These are phyloP conservation scores for Cairina moschata DNA, from an alignment of 2,113 vertebrate genomes.

Conservation along the genomic window DNA sequence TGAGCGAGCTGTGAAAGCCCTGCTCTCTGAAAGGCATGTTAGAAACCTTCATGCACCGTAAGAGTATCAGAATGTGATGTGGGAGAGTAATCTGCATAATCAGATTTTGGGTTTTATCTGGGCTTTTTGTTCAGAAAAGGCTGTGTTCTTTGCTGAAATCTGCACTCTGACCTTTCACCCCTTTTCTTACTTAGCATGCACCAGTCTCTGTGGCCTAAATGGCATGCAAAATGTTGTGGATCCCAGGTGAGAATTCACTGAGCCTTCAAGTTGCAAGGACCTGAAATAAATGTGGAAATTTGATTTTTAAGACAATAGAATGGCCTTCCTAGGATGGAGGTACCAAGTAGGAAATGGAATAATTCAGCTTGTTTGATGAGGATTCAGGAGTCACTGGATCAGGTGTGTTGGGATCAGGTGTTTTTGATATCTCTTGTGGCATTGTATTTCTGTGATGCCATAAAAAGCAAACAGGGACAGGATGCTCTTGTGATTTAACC, in stretches of 20 bases:
- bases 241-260: background rate
- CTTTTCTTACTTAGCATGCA: background rate
- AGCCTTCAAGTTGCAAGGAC: background rate
- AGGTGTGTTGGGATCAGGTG: background rate
- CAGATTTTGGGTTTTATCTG: constrained; percentile 22
- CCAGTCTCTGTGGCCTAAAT: background rate
- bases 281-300: background rate
- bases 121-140: background rate
- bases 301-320: background rate
- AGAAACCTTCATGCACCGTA: background rate
- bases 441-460: background rate
- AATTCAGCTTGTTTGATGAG: background rate
- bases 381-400: background rate
- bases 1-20: background rate
- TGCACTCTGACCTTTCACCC: background rate
- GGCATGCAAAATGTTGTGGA: background rate
- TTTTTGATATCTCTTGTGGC: background rate
- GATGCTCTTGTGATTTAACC: too few species aligned
- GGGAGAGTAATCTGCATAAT: constrained; percentile 33
- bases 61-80: background rate
- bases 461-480: background rate
- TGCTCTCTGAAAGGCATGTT: background rate
- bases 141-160: background rate
- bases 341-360: background rate
- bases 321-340: background rate